Percentiles rank a stretch among this genome's conserved stretches.
Evolutionary conservation across 2,797 vertebrate species (phyloP).

Genomic region (Phrynocephalus vlangalii): DNA sequence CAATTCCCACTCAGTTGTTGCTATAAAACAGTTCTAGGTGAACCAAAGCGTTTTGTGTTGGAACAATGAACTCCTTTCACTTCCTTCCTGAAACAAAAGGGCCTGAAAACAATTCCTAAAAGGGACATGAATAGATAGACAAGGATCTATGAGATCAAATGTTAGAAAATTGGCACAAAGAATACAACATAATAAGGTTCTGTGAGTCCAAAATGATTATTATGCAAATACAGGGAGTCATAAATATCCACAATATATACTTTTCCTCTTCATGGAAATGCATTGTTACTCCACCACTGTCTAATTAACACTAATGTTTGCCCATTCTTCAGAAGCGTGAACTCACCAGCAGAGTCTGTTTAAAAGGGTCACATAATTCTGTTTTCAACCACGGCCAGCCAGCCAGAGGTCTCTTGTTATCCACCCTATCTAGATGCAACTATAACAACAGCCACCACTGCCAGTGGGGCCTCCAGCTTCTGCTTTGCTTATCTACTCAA

Average conservation of each 20-base stretch:
- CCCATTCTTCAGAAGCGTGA: not conserved
- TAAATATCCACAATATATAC: not conserved
- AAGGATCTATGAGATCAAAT: not conserved
- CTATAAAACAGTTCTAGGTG: not conserved
- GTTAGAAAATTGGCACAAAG: not conserved
- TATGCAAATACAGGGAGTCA: not conserved
- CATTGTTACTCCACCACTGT: not conserved
- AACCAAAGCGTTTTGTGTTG: not conserved
- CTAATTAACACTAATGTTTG: not conserved
- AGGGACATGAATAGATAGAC: not conserved
- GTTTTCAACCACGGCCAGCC: not conserved
- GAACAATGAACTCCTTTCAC: not conserved
- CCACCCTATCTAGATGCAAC: not conserved
- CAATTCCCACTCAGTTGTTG: not conserved
- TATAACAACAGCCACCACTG: not conserved
- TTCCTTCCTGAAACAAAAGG: constrained; percentile 3
- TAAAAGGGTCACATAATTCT: not conserved
- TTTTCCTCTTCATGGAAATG: not conserved
- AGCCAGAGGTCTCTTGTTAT: not conserved
- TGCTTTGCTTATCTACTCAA: not conserved
- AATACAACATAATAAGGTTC: not conserved
- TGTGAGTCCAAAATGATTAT: not conserved
- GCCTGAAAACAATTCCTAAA: constrained; percentile 29
- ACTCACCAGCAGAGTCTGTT: not conserved
- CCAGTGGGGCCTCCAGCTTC: not conserved